Evolutionary conservation across 2,797 vertebrate genomes (phyloP).

Genomic region (Falco naumanni): DNA sequence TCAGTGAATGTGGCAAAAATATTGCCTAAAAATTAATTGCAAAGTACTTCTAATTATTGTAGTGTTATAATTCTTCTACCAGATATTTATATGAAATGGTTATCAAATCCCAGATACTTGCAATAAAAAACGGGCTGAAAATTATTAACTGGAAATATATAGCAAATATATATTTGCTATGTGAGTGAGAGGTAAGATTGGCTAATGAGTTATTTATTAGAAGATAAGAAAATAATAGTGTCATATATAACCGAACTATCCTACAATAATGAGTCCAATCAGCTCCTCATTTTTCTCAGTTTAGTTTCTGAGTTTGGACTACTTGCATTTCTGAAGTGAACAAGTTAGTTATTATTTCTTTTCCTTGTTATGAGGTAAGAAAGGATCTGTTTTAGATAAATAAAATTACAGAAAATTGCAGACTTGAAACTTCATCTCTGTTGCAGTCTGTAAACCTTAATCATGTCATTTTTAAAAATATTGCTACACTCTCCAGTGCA

Average conservation of each 20-base stretch:
- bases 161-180: background rate
- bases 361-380: background rate
- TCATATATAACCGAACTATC: background rate
- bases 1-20: background rate
- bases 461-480: background rate
- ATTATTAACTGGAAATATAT: background rate
- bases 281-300: background rate
- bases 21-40: background rate
- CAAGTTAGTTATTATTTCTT: background rate
- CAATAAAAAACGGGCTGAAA: background rate
- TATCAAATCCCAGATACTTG: background rate
- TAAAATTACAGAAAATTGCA: background rate
- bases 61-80: background rate
- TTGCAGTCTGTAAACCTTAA: background rate
- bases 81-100: background rate
- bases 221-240: background rate
- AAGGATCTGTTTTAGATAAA: background rate
- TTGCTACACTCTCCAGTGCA: background rate
- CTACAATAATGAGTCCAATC: background rate
- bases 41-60: background rate
- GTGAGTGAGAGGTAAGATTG: background rate
- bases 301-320: background rate
- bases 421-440: background rate
- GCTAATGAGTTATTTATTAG: background rate
- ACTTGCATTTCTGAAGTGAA: background rate